phyloP scores from a whole-genome alignment of 2,888 invertebrate genomes.

The Lamproptera curius region DNA sequence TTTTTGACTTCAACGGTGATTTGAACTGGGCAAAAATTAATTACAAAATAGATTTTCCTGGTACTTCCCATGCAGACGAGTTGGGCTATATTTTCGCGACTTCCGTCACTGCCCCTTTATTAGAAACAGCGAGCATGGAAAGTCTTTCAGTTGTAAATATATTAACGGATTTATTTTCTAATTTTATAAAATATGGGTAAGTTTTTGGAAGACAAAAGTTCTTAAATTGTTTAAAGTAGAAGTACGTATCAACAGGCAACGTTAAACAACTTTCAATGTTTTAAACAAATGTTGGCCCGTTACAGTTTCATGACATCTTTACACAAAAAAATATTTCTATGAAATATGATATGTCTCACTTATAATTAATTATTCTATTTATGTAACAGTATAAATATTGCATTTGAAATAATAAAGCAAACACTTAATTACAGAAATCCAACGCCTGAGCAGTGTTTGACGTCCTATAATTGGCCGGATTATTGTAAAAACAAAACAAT shows the following conservation, averaged over 20 bases:
- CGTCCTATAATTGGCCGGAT: conserved; percentile 10
- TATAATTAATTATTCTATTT: too few species aligned
- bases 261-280: too few species aligned
- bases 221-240: too few species aligned
- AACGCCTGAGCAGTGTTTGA: neutral
- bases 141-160: conserved; percentile 8
- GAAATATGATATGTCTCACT: too few species aligned
- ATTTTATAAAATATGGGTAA: conserved; percentile 20
- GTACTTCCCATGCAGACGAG: conserved; percentile 26
- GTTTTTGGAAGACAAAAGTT: too few species aligned
- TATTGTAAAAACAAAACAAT: conserved; percentile 7
- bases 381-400: too few species aligned
- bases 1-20: conserved; percentile 28
- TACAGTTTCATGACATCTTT: too few species aligned
- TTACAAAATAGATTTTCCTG: conserved; percentile 20
- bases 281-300: too few species aligned
- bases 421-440: conserved; percentile 10
- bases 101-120: conserved; percentile 1
- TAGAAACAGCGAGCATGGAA: neutral
- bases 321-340: too few species aligned
- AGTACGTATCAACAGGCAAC: too few species aligned
- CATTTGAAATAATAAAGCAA: too few species aligned
- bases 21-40: conserved; percentile 25
- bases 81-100: conserved; percentile 27
- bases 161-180: conserved; percentile 1